A percentile compares a stretch with the other conserved stretches of the same genome.
Evolutionary conservation across 2,113 vertebrate species (phyloP).

Genomic region (Brienomyrus brachyistius): DNA sequence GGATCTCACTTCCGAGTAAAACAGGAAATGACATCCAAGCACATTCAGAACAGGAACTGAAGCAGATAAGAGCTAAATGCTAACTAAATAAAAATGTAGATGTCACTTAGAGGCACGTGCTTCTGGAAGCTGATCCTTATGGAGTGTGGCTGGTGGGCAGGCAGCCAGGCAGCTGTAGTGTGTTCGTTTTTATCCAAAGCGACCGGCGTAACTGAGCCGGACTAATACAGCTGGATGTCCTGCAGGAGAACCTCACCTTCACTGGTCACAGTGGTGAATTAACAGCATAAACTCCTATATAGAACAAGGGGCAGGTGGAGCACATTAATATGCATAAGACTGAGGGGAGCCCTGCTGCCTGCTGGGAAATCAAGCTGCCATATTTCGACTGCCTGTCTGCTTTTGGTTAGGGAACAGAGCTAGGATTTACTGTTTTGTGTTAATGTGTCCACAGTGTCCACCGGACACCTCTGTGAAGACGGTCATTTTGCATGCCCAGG

Average conservation of each 20-base stretch:
- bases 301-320: not conserved
- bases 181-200: not conserved
- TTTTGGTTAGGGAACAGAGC: not conserved
- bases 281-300: not conserved
- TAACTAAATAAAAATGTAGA: not conserved
- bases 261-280: not conserved
- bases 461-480: conserved; percentile 72
- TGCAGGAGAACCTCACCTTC: not conserved
- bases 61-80: not conserved
- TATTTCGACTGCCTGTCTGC: not conserved
- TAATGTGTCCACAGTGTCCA: conserved; percentile 59
- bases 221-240: not conserved
- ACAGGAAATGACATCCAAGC: not conserved
- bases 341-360: not conserved
- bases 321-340: not conserved
- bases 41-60: not conserved
- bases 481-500: conserved; percentile 81
- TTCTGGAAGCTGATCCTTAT: not conserved
- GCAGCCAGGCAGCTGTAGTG: not conserved
- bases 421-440: not conserved
- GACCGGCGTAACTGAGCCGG: not conserved
- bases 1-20: not conserved
- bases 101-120: not conserved
- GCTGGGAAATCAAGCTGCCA: not conserved
- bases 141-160: not conserved